Conservation (phyloP, 2,113 vertebrate genomes). For the Tichodroma muraria region DNA sequence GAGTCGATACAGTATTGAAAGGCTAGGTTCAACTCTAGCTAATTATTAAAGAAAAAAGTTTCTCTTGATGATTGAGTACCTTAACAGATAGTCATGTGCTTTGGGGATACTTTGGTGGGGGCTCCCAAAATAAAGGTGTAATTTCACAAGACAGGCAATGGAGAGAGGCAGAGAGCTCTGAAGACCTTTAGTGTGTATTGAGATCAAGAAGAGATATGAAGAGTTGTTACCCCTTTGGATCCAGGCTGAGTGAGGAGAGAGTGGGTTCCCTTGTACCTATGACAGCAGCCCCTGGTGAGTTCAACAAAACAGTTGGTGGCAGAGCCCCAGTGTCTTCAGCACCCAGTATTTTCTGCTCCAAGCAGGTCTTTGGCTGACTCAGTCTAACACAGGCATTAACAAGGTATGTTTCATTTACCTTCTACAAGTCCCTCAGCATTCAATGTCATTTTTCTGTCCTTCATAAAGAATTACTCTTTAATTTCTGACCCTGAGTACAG, state of each 20-base stretch:
- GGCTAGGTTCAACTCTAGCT: neutral
- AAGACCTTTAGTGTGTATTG: neutral
- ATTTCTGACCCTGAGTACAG: neutral
- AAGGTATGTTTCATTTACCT: neutral
- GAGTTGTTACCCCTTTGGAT: neutral
- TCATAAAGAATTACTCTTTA: neutral
- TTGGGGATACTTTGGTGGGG: fast-evolving
- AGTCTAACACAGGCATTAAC: neutral
- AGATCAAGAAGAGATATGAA: neutral
- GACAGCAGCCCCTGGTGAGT: neutral
- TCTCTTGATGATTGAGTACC: neutral
- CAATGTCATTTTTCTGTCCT: neutral
- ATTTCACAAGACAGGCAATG: neutral
- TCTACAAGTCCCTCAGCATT: neutral
- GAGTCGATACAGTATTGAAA: neutral
- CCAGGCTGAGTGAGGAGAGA: neutral
- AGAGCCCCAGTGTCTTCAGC: neutral
- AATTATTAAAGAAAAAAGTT: neutral
- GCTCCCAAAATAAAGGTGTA: neutral
- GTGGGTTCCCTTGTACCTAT: neutral
- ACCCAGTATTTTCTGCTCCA: neutral
- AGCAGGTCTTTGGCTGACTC: neutral
- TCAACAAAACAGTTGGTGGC: neutral
- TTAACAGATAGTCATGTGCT: neutral
- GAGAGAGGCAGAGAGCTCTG: neutral